Evolutionary conservation across 2,113 vertebrate species (phyloP).

Genomic region (Cynocephalus volans): DNA sequence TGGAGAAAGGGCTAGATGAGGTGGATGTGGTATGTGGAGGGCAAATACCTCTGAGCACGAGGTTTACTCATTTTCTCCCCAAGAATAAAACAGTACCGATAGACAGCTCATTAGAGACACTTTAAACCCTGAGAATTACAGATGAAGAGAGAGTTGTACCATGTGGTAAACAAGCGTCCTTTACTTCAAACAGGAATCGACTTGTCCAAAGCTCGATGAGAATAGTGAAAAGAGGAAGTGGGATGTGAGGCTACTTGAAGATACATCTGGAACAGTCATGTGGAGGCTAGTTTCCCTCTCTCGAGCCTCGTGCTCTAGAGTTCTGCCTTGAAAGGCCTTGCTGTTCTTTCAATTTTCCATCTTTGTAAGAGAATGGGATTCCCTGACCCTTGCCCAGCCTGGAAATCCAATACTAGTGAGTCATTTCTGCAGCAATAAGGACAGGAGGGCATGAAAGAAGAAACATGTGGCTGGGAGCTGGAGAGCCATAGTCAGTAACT

Average conservation of each 20-base stretch:
- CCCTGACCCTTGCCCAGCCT: rapidly evolving
- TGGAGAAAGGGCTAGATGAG: not conserved
- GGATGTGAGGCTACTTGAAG: not conserved
- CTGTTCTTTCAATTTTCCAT: not conserved
- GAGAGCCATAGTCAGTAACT: not conserved
- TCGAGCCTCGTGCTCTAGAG: not conserved
- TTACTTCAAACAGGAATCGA: not conserved
- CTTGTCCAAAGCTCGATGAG: not conserved
- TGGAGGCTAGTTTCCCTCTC: not conserved
- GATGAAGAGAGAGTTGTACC: not conserved
- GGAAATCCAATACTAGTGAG: not conserved
- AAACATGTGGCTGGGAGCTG: not conserved
- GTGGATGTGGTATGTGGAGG: not conserved
- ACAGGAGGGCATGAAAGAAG: not conserved
- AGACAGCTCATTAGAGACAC: not conserved
- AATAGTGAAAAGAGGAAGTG: too few relatives aligned
- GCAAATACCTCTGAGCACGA: not conserved
- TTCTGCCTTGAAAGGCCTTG: not conserved
- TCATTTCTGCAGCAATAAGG: not conserved
- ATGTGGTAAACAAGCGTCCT: not conserved
- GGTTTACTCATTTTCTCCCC: not conserved
- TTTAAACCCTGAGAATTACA: not conserved
- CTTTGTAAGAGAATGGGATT: not conserved
- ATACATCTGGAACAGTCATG: not conserved
- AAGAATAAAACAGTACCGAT: not conserved